A percentile compares a stretch with the other conserved stretches of the same genome.
Evolutionary conservation across 2,797 vertebrate species (phyloP).

Genomic region (Ceryle rudis): DNA sequence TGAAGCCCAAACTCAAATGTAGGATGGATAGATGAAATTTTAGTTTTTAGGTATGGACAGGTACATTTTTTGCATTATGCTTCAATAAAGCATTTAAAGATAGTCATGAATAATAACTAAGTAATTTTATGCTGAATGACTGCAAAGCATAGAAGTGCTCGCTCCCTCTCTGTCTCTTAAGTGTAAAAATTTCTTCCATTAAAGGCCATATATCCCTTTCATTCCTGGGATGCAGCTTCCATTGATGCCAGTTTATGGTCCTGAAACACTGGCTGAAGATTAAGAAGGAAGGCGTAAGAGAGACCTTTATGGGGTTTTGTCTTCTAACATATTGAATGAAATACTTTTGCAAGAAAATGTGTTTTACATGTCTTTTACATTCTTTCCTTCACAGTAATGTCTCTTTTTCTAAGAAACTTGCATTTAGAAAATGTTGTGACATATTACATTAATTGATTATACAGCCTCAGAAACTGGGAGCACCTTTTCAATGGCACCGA

Average conservation of each 20-base stretch:
- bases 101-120: slow-evolving; percentile 71
- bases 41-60: slow-evolving; percentile 6
- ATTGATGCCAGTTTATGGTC: slow-evolving; percentile 49
- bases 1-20: not conserved
- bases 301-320: slow-evolving; percentile 40
- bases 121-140: slow-evolving; percentile 72
- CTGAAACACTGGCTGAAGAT: slow-evolving; percentile 50
- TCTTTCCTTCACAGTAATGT: slow-evolving; percentile 51
- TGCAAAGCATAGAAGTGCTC: slow-evolving; percentile 35
- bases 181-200: slow-evolving; percentile 48
- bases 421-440: slow-evolving; percentile 76
- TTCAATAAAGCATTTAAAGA: slow-evolving; percentile 71
- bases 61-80: slow-evolving; percentile 60
- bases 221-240: slow-evolving; percentile 29
- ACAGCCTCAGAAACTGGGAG: slow-evolving; percentile 57
- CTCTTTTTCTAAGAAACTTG: slow-evolving; percentile 68
- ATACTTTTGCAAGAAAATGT: slow-evolving; percentile 2
- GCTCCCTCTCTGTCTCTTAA: not conserved
- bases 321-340: slow-evolving; percentile 53
- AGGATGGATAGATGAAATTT: slow-evolving; percentile 1
- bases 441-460: slow-evolving; percentile 71
- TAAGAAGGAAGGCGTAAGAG: slow-evolving; percentile 2
- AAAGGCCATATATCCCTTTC: slow-evolving; percentile 54
- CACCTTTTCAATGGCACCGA: slow-evolving; percentile 53
- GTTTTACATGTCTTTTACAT: slow-evolving; percentile 61